Evolutionary conservation across 2,797 vertebrate species (phyloP).

Genomic region (Poecilia wingei): DNA sequence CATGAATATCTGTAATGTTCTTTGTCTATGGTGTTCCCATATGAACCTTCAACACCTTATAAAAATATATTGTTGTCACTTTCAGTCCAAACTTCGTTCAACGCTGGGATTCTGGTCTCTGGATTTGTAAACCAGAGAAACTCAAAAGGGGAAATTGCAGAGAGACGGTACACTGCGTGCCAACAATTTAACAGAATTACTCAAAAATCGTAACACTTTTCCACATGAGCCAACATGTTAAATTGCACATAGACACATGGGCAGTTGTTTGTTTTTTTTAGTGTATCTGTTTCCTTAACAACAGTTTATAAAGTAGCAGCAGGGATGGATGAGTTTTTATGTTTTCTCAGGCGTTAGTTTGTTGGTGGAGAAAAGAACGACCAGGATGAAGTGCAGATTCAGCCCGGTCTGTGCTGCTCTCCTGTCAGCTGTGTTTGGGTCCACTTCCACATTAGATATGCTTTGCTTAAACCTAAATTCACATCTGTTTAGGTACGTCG

Average conservation of each 20-base stretch:
- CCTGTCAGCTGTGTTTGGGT: conserved; percentile 34
- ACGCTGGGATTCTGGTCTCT: neutral
- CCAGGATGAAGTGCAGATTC: conserved; percentile 63
- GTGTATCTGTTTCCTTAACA: conserved; percentile 23
- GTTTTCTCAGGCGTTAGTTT: conserved; percentile 70
- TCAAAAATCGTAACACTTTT: conserved; percentile 42
- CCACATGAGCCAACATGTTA: conserved; percentile 35
- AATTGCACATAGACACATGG: conserved; percentile 24
- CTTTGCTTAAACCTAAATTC: conserved; percentile 38
- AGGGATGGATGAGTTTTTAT: conserved; percentile 42
- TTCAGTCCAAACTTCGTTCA: conserved; percentile 17
- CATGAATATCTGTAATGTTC: neutral
- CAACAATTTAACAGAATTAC: conserved; percentile 32
- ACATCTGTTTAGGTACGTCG: conserved; percentile 38
- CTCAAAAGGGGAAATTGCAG: conserved; percentile 23
- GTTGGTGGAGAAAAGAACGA: conserved; percentile 70
- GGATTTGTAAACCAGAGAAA: conserved; percentile 26
- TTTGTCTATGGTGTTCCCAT: neutral
- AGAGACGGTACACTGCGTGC: conserved; percentile 30
- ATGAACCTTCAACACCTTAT: conserved; percentile 18
- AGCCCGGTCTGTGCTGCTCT: conserved; percentile 44
- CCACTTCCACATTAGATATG: conserved; percentile 27
- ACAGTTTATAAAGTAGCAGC: conserved; percentile 21
- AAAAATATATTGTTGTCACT: conserved; percentile 40
- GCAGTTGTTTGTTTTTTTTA: conserved; percentile 12